Conservation (phyloP, 2,888 invertebrate genomes). For the Hirtodrosophila alboralis region DNA sequence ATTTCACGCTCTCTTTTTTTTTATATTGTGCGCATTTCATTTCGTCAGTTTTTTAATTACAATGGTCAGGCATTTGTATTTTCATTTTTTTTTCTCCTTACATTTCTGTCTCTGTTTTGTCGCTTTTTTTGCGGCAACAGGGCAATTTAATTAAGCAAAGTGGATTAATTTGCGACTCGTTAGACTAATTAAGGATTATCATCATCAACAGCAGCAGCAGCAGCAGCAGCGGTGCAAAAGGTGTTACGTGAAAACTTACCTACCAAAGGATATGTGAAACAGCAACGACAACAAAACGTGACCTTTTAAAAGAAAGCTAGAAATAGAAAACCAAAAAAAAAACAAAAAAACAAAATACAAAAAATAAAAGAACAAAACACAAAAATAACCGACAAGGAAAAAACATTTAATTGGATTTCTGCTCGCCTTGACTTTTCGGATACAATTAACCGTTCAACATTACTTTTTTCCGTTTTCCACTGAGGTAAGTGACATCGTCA, state of each 20-base stretch:
- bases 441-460: conserved; percentile 31
- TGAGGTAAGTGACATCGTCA: conserved; percentile 55
- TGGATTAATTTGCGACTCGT: conserved; percentile 83
- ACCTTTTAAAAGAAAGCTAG: conserved; percentile 61
- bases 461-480: conserved; percentile 5
- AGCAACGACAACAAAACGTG: conserved; percentile 50
- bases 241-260: conserved; percentile 29
- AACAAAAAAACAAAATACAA: conserved; percentile 16
- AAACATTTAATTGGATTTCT: conserved; percentile 72
- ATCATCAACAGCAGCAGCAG: conserved; percentile 52
- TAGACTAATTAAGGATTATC: conserved; percentile 83
- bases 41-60: conserved; percentile 58
- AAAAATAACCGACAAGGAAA: conserved; percentile 14
- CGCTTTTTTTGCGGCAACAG: conserved; percentile 38
- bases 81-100: conserved; percentile 9
- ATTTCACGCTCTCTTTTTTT: conserved; percentile 32
- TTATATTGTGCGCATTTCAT: conserved; percentile 27
- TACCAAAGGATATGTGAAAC: conserved; percentile 45
- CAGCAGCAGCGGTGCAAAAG: conserved; percentile 17
- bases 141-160: conserved; percentile 82
- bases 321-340: conserved; percentile 40
- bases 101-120: conserved; percentile 14
- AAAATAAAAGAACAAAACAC: conserved; percentile 13
- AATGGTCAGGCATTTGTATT: conserved; percentile 31
- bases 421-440: conserved; percentile 46